Conservation (phyloP, 2,113 vertebrate genomes). For the Myotis lucifugus region DNA sequence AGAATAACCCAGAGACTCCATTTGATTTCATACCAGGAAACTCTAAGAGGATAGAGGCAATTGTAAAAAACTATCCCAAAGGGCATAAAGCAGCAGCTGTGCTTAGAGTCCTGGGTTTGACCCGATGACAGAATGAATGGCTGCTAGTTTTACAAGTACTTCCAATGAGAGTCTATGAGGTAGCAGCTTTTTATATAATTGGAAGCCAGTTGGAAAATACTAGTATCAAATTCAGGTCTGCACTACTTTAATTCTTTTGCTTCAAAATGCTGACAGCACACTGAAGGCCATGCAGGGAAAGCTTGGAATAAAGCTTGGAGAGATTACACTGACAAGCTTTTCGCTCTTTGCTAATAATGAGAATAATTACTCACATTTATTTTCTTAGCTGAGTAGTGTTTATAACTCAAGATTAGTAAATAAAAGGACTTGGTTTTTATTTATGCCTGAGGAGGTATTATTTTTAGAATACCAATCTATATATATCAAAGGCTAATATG, state of each 20-base stretch:
- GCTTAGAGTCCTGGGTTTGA: constrained; percentile 95
- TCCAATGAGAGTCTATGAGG: constrained; percentile 96
- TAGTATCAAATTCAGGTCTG: constrained; percentile 94
- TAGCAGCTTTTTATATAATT: constrained; percentile 95
- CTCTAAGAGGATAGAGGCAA: constrained; percentile 95
- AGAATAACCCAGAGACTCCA: constrained; percentile 95
- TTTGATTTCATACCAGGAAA: constrained; percentile 98
- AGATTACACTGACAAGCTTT: not conserved
- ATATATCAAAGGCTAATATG: too few relatives aligned
- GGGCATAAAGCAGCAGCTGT: constrained; percentile 96
- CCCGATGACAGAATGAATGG: constrained; percentile 97
- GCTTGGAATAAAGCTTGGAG: not conserved
- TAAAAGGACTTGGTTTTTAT: not conserved
- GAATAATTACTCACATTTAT: not conserved
- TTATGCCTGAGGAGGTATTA: not conserved
- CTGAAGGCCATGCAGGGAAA: constrained; percentile 89
- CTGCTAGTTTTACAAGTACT: constrained; percentile 92
- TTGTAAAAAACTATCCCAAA: constrained; percentile 92
- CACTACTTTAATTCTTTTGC: constrained; percentile 96
- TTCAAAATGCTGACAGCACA: constrained; percentile 94
- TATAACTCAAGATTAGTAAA: not conserved
- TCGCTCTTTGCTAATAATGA: not conserved
- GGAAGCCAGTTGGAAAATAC: constrained; percentile 93
- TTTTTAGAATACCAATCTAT: not conserved
- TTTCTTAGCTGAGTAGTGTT: not conserved